Evolutionary conservation across 2,888 invertebrate genomes (phyloP).

Genomic region (Nowickia ferox): DNA sequence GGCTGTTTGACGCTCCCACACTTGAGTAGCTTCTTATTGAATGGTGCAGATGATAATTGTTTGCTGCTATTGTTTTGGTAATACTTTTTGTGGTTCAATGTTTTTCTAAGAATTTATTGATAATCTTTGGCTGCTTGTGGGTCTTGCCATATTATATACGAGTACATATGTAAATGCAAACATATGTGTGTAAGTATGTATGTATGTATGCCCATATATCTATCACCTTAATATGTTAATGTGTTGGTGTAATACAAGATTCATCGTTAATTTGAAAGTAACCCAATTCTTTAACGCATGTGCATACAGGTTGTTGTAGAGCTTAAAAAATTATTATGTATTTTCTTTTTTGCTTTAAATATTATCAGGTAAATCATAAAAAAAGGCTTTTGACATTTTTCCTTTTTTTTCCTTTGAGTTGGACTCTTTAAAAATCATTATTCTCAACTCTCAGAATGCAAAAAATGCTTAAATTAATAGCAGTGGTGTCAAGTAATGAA

Average conservation of each 20-base stretch:
- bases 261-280: slow-evolving; percentile 78
- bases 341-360: slow-evolving; percentile 10
- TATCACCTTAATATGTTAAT: slow-evolving; percentile 17
- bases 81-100: slow-evolving; percentile 54
- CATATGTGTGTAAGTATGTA: neutral
- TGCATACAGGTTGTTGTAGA: slow-evolving; percentile 33
- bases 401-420: neutral
- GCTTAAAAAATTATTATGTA: slow-evolving; percentile 11
- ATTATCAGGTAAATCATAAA: slow-evolving; percentile 40
- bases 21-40: slow-evolving; percentile 66
- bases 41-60: slow-evolving; percentile 32
- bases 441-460: slow-evolving; percentile 29
- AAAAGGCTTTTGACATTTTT: slow-evolving; percentile 55
- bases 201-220: neutral
- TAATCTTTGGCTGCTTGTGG: slow-evolving; percentile 51
- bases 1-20: slow-evolving; percentile 67
- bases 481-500: slow-evolving; percentile 1
- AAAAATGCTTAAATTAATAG: neutral
- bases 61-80: slow-evolving; percentile 46
- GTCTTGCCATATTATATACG: slow-evolving; percentile 32
- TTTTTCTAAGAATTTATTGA: slow-evolving; percentile 68
- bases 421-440: slow-evolving; percentile 44
- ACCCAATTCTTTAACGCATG: slow-evolving; percentile 76
- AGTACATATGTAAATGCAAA: no score
- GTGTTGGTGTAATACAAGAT: slow-evolving; percentile 76